phyloP scores from a whole-genome alignment of 2,797 vertebrate genomes.

The Myotis pilosus region DNA sequence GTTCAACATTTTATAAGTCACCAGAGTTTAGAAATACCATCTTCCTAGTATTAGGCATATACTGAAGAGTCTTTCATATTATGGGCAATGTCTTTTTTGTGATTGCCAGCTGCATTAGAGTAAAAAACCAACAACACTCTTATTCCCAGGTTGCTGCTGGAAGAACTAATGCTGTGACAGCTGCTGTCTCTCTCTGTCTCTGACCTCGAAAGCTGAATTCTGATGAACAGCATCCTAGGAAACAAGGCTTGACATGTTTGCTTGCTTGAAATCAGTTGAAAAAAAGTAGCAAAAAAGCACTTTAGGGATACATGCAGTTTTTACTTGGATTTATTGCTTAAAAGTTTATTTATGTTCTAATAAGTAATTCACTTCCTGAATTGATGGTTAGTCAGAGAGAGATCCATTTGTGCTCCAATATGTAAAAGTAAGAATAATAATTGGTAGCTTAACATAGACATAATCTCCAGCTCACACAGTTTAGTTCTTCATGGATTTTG shows the following conservation, averaged over 20 bases:
- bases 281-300: constrained; percentile 39
- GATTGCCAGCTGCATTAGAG: neutral
- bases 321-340: constrained; percentile 40
- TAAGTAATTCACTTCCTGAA: constrained; percentile 67
- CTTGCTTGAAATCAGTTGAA: constrained; percentile 55
- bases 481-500: constrained; percentile 61
- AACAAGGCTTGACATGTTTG: constrained; percentile 32
- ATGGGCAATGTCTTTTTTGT: neutral
- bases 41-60: neutral
- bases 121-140: neutral
- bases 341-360: constrained; percentile 62
- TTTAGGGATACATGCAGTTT: constrained; percentile 10
- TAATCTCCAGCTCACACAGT: constrained; percentile 46
- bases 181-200: neutral
- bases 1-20: neutral
- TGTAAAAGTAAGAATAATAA: constrained; percentile 51
- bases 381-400: constrained; percentile 23
- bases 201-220: constrained; percentile 39
- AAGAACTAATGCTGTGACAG: neutral
- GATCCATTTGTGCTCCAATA: constrained; percentile 56
- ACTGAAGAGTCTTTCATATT: neutral
- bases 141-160: neutral
- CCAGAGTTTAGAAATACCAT: neutral
- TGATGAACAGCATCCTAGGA: constrained; percentile 33
- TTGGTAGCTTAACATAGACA: constrained; percentile 57